Percentiles rank a stretch among this genome's conserved stretches.
Evolutionary conservation across 2,797 vertebrate species (phyloP).

Genomic region (Aldrovandia affinis): DNA sequence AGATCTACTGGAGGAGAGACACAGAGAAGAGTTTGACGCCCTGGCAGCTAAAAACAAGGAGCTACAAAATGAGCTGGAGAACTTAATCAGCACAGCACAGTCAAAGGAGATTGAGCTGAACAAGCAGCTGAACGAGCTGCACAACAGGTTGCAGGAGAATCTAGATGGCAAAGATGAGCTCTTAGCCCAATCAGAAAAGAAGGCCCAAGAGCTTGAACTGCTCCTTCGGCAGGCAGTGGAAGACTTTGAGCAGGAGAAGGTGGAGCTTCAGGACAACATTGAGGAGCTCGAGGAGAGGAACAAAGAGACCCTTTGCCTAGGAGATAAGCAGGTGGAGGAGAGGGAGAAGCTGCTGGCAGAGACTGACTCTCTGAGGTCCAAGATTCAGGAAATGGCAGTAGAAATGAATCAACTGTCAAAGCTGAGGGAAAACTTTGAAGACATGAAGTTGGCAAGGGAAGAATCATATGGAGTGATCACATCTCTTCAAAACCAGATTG

Average conservation of each 20-base stretch:
- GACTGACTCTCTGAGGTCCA: slow-evolving; percentile 63
- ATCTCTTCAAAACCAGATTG: not conserved
- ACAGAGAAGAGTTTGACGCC: slow-evolving; percentile 68
- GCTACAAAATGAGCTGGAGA: slow-evolving; percentile 74
- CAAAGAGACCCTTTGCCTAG: slow-evolving; percentile 51
- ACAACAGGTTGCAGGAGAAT: slow-evolving; percentile 68
- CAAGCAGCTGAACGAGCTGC: slow-evolving; percentile 71
- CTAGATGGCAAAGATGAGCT: slow-evolving; percentile 65
- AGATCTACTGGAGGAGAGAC: slow-evolving; percentile 68
- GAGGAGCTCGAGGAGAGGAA: slow-evolving; percentile 64
- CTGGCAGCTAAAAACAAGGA: slow-evolving; percentile 70
- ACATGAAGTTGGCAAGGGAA: slow-evolving; percentile 61
- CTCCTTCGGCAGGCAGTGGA: slow-evolving; percentile 66
- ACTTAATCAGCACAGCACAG: slow-evolving; percentile 62
- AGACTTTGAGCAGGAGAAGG: slow-evolving; percentile 73
- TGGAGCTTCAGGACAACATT: slow-evolving; percentile 62
- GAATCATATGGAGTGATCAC: slow-evolving; percentile 57
- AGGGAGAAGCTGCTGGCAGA: slow-evolving; percentile 70
- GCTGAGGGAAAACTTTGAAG: slow-evolving; percentile 62
- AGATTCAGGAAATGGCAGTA: slow-evolving; percentile 67
- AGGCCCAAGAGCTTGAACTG: slow-evolving; percentile 58
- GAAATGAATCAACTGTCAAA: slow-evolving; percentile 53
- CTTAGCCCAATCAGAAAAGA: slow-evolving; percentile 59
- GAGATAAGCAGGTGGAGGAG: slow-evolving; percentile 62
- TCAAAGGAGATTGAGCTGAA: slow-evolving; percentile 72